Percentiles rank a stretch among this genome's conserved stretches.
phyloP scores from a whole-genome alignment of 2,888 invertebrate species.

The Brenthis ino region DNA sequence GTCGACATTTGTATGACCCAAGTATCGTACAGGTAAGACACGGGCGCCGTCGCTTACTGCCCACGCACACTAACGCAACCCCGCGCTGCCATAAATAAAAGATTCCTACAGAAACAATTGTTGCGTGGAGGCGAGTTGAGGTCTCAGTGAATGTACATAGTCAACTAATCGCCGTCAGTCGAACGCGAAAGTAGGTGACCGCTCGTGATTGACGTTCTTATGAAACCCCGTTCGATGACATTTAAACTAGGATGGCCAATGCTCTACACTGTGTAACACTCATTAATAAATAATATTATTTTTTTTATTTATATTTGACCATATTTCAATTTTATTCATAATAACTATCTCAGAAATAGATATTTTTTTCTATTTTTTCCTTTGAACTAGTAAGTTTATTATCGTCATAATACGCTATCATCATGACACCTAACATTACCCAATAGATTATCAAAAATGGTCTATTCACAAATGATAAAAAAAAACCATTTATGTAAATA shows the following conservation, averaged over 20 bases:
- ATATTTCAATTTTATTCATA: constrained; percentile 7
- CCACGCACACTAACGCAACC: constrained; percentile 67
- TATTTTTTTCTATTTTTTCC: constrained; percentile 1
- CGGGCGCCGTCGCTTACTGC: constrained; percentile 69
- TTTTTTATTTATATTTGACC: neutral
- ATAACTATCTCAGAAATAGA: neutral
- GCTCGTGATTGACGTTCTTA: constrained; percentile 80
- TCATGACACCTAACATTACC: constrained; percentile 11
- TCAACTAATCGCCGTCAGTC: constrained; percentile 75
- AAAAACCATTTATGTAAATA: neutral
- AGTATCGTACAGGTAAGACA: constrained; percentile 74
- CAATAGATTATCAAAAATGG: neutral
- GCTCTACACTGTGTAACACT: constrained; percentile 34
- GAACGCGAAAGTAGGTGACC: constrained; percentile 83
- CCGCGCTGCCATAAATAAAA: constrained; percentile 80
- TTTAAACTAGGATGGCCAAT: constrained; percentile 75
- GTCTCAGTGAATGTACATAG: constrained; percentile 77
- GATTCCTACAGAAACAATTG: constrained; percentile 83
- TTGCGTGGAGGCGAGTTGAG: constrained; percentile 80
- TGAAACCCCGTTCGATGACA: constrained; percentile 81
- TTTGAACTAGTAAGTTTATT: constrained; percentile 3
- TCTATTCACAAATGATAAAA: neutral
- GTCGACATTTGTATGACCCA: constrained; percentile 44
- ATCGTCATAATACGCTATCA: constrained; percentile 12
- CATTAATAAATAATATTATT: neutral